Conservation (phyloP, 2,888 invertebrate species). For the Danaus chrysippus region DNA sequence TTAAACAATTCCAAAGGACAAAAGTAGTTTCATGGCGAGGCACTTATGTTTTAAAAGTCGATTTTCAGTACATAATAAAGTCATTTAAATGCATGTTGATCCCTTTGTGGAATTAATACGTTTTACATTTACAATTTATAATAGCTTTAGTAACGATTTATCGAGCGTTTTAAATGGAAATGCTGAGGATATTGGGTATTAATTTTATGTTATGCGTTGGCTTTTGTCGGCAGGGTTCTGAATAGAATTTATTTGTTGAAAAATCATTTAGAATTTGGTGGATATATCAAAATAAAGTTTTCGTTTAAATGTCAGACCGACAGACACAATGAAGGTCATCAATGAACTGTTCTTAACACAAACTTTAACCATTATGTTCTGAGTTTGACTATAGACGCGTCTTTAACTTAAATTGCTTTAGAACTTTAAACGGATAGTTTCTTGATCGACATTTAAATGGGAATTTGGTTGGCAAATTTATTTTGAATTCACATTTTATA, state of each 20-base stretch:
- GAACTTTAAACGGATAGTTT: slow-evolving; percentile 42
- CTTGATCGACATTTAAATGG: slow-evolving; percentile 36
- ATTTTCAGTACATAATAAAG: slow-evolving; percentile 16
- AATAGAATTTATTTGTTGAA: not conserved
- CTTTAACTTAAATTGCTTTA: slow-evolving; percentile 53
- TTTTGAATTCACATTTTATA: not conserved
- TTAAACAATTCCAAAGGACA: slow-evolving; percentile 12
- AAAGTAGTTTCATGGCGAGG: slow-evolving; percentile 17
- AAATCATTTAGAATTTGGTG: not conserved
- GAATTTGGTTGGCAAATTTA: slow-evolving; percentile 23
- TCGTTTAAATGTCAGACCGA: slow-evolving; percentile 17
- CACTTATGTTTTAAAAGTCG: slow-evolving; percentile 17
- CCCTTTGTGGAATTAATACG: not conserved
- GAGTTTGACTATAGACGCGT: slow-evolving; percentile 39
- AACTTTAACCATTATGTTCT: slow-evolving; percentile 44
- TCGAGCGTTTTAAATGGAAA: not conserved
- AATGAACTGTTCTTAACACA: slow-evolving; percentile 38
- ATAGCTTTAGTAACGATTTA: not conserved
- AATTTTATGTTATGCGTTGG: too few relatives aligned
- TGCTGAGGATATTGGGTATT: not conserved
- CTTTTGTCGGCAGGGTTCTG: too few relatives aligned
- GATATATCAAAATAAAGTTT: not conserved
- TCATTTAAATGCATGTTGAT: slow-evolving; percentile 9
- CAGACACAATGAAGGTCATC: slow-evolving; percentile 37
- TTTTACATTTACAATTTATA: not conserved